Evolutionary conservation across 2,113 vertebrate genomes (phyloP).

Genomic region (Burhinus bistriatus): DNA sequence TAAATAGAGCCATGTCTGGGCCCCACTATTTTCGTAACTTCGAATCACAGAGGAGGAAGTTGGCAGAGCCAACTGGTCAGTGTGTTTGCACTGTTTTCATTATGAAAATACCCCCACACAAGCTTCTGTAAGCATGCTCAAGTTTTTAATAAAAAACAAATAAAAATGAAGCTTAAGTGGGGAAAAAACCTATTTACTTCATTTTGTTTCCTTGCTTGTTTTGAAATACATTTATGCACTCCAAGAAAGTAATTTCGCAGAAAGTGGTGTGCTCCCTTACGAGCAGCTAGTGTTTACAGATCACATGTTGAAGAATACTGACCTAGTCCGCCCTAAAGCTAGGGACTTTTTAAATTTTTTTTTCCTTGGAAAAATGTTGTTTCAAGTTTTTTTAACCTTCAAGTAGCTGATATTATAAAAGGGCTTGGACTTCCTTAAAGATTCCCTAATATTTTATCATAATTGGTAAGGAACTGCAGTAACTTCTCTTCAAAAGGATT

Average conservation of each 20-base stretch:
- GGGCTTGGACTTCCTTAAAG: neutral
- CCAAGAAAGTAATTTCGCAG: neutral
- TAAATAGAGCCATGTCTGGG: neutral
- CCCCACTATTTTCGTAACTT: neutral
- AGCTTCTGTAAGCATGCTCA: neutral
- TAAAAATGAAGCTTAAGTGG: neutral
- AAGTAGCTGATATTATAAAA: neutral
- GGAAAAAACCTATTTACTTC: neutral
- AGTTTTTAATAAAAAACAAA: neutral
- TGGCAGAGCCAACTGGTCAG: neutral
- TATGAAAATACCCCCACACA: neutral
- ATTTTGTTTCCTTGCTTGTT: neutral
- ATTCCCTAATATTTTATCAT: neutral
- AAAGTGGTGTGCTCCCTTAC: neutral
- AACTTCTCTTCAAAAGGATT: neutral
- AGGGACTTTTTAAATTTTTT: neutral
- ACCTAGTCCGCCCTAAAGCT: neutral
- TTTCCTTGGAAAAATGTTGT: neutral
- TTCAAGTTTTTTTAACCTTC: neutral
- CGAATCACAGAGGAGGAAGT: accelerated
- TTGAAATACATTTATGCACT: neutral
- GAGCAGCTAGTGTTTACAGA: neutral
- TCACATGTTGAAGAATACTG: neutral
- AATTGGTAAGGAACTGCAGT: neutral
- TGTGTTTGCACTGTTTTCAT: neutral